Conservation (phyloP, 2,888 invertebrate species). For the Girardia tigrina region DNA sequence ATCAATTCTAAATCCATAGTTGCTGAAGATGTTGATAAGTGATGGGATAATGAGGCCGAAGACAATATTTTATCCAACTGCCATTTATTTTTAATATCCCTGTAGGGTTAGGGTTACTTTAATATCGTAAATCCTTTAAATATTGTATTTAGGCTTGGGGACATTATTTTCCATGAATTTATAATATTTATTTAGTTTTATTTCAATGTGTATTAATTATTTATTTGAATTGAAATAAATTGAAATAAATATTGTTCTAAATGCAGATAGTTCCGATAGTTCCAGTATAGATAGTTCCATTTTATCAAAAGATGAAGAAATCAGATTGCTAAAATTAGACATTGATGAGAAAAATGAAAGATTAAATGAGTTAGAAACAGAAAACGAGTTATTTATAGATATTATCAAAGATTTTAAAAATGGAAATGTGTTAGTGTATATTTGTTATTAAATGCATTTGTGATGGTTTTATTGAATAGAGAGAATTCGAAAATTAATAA, state of each 20-base stretch:
- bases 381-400: conserved; percentile 53
- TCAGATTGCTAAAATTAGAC: conserved; percentile 79
- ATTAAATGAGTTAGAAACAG: conserved; percentile 58
- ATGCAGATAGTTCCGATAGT: neutral
- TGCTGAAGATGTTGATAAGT: too few relatives aligned
- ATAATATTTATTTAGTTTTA: too few relatives aligned
- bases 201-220: too few relatives aligned
- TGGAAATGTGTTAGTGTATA: neutral
- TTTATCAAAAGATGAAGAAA: conserved; percentile 40
- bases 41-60: too few relatives aligned
- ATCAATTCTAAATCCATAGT: too few relatives aligned
- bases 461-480: neutral
- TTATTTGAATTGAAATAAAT: neutral
- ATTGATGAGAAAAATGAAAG: conserved; percentile 93
- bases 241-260: neutral
- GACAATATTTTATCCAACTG: too few relatives aligned
- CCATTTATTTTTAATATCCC: too few relatives aligned
- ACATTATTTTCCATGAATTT: too few relatives aligned
- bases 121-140: too few relatives aligned
- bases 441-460: neutral
- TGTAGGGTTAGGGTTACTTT: too few relatives aligned
- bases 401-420: conserved; percentile 35
- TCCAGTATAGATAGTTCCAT: neutral
- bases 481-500: neutral
- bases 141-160: too few relatives aligned